Evolutionary conservation across 2,113 vertebrate species (phyloP).

Genomic region (Pangasianodon hypophthalmus): DNA sequence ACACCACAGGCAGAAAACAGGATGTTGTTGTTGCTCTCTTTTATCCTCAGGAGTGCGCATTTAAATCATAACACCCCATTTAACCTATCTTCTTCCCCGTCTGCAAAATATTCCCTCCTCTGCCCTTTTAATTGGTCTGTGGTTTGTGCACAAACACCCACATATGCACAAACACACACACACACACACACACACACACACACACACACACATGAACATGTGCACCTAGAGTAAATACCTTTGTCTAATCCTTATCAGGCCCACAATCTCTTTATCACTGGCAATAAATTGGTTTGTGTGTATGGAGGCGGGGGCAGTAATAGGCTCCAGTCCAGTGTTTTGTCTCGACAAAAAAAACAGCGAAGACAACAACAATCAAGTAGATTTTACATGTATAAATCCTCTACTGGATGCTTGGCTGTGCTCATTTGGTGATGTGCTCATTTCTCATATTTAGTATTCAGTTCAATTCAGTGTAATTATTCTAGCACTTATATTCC

Average conservation of each 20-base stretch:
- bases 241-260: constrained; percentile 22
- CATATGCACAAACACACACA: constrained; percentile 17
- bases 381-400: constrained; percentile 38
- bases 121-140: constrained; percentile 48
- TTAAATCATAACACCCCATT: constrained; percentile 54
- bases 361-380: background rate
- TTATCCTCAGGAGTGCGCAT: constrained; percentile 34
- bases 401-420: background rate
- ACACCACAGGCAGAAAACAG: constrained; percentile 24
- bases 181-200: constrained; percentile 2
- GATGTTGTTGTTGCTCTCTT: constrained; percentile 47
- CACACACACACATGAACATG: background rate
- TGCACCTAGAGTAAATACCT: constrained; percentile 25
- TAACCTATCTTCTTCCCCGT: constrained; percentile 44
- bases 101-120: constrained; percentile 45
- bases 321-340: constrained; percentile 42
- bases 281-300: constrained; percentile 17
- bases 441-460: background rate
- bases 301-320: constrained; percentile 36
- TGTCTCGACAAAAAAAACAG: constrained; percentile 5
- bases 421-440: background rate
- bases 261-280: constrained; percentile 8
- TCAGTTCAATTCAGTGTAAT: background rate
- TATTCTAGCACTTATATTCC: background rate
- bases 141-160: constrained; percentile 21